A percentile compares a stretch with the other conserved stretches of the same genome.
Evolutionary conservation across 35 echinoderm and acorn worm species (phyloP).

Genomic region (Lytechinus variegatus): DNA sequence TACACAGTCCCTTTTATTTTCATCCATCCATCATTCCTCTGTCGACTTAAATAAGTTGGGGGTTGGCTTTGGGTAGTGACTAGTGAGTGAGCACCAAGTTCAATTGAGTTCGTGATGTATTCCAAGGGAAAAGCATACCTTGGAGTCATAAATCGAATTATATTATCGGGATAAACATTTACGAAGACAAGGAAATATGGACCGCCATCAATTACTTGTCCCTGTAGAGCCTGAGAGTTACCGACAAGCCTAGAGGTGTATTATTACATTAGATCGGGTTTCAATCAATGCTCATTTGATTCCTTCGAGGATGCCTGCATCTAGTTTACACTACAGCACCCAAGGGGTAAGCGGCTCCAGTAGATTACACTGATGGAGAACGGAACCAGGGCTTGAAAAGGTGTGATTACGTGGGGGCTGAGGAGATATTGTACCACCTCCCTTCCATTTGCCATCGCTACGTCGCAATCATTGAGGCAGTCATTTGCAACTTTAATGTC

Average conservation of each 20-base stretch:
- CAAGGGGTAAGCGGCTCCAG: neutral
- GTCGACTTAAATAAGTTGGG: neutral
- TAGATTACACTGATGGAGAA: neutral
- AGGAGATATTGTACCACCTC: neutral
- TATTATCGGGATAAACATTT: neutral
- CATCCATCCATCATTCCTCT: neutral
- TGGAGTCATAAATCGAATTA: conserved; percentile 5
- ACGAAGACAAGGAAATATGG: conserved; percentile 2
- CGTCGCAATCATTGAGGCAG: neutral
- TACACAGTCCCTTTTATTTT: neutral
- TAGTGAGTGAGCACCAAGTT: neutral
- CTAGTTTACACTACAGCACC: neutral
- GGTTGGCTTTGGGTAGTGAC: neutral
- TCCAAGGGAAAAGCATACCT: conserved; percentile 10
- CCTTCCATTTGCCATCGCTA: neutral
- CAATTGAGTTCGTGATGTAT: conserved; percentile 1
- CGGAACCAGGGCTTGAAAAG: neutral
- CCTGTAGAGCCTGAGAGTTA: neutral
- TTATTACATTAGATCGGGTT: conserved; percentile 19
- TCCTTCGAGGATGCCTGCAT: neutral
- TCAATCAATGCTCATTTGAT: conserved; percentile 13
- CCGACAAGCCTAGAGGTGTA: conserved; percentile 15
- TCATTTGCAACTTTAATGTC: neutral
- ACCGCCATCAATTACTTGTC: conserved; percentile 9
- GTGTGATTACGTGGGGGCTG: neutral